phyloP scores from a whole-genome alignment of 1,140 invertebrate species.

The Temnothorax longispinosus region DNA sequence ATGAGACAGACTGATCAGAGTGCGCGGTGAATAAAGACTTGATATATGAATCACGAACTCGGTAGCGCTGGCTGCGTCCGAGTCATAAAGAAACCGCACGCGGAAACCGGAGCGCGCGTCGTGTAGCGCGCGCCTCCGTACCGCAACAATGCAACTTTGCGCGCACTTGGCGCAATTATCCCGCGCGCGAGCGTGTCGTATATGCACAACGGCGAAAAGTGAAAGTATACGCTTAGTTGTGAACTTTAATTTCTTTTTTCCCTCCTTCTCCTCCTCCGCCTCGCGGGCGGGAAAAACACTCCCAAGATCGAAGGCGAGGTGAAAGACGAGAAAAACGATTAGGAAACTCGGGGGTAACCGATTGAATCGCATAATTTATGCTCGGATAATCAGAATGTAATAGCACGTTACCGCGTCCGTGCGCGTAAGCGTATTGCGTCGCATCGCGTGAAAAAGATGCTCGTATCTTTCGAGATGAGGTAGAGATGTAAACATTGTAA shows the following conservation, averaged over 20 bases:
- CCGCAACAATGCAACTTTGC: conserved; percentile 39
- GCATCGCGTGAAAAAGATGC: neutral
- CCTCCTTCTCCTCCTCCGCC: neutral
- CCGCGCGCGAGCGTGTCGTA: conserved; percentile 50
- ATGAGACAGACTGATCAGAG: conserved; percentile 7
- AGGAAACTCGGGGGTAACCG: conserved; percentile 17
- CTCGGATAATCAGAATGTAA: conserved; percentile 20
- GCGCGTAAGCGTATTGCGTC: conserved; percentile 13
- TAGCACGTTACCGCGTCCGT: neutral
- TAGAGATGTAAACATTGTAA: too few relatives aligned
- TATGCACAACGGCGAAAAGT: conserved; percentile 54
- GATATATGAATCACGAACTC: conserved; percentile 39
- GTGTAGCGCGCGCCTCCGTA: neutral
- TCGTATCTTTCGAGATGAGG: too few relatives aligned
- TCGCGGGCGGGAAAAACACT: neutral
- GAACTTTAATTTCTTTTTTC: conserved; percentile 57
- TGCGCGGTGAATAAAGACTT: conserved; percentile 24
- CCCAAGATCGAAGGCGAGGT: conserved; percentile 7
- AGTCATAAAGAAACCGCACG: conserved; percentile 22
- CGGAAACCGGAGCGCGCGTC: conserved; percentile 12
- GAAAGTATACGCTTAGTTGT: conserved; percentile 32
- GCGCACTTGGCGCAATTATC: conserved; percentile 47
- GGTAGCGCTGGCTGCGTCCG: neutral
- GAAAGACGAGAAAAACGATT: conserved; percentile 29
- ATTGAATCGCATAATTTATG: conserved; percentile 36